These are phyloP conservation scores for Microtus richardsoni DNA, from an alignment of 2,113 vertebrate genomes.

Conservation along the genomic window DNA sequence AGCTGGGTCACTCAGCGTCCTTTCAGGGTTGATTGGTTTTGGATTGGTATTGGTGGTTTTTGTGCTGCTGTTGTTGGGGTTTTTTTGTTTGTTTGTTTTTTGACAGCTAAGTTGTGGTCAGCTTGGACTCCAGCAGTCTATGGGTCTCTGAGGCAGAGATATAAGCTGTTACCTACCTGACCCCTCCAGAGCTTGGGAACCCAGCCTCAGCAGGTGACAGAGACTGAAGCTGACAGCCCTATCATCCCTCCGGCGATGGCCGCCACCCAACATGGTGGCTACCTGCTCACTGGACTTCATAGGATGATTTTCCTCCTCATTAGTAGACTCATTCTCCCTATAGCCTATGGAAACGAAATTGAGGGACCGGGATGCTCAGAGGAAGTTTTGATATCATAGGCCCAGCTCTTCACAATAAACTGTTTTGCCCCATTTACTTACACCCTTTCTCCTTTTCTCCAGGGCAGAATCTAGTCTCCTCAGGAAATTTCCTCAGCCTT, in stretches of 20 bases:
- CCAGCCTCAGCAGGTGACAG: not conserved
- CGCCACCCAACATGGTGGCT: not conserved
- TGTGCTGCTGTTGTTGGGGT: too few species aligned
- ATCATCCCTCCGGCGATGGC: not conserved
- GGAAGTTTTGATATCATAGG: not conserved
- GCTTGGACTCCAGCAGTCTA: not conserved
- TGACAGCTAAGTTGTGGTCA: not conserved
- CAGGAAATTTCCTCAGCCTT: not conserved
- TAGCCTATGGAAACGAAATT: not conserved
- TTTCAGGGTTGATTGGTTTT: not conserved
- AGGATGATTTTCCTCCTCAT: not conserved
- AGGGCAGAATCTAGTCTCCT: not conserved
- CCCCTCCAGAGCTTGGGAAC: not conserved
- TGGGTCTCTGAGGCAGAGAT: not conserved
- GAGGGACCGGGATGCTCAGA: not conserved
- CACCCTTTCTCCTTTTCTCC: not conserved
- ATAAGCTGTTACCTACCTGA: not conserved
- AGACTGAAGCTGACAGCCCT: not conserved
- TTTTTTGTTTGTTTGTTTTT: not conserved
- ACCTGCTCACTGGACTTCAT: not conserved
- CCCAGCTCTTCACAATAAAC: not conserved
- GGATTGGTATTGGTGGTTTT: not conserved
- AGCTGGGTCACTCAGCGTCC: conserved; percentile 32
- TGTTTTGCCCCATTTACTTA: not conserved
- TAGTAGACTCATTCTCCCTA: not conserved